Base-by-base conservation (phyloP, 53 echinoderm and acorn worm species). In the Temnopleurus reevesii region DNA sequence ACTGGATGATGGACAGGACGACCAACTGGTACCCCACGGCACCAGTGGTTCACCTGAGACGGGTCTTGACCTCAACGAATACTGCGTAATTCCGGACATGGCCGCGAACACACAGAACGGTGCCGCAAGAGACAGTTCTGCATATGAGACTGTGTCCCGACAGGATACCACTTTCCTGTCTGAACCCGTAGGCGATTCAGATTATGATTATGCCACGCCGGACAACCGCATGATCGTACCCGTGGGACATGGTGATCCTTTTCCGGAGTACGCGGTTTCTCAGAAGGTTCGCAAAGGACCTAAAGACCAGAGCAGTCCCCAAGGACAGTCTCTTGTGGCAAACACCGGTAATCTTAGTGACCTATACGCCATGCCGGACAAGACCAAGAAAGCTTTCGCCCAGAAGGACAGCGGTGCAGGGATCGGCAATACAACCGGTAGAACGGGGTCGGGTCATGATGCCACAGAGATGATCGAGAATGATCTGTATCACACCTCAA, bases 221-320 rank as follows among this genome's bases (percentile, higher is more conserved):
- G 27, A 58, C 58, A n/a, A n/a, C n/a, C n/a, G n/a, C n/a, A n/a
- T n/a, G n/a, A n/a, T n/a, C n/a, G n/a, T n/a, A n/a, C n/a, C n/a
- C n/a, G n/a, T n/a, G n/a, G 63, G 63, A 63, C 33, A 61, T 4
- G 13, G 24, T 25, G 63, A 33, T 13, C 33, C 33, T 33, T 29
- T 63, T 33, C 63, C 63, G 4, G 63, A 63, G 63, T 63, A 63
- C 63, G 63, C 63, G 33, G 63, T 63, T 15, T 63, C 63, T 7
- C 63, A 33, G 63, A 63, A 63, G 30, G 3, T 63, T 17, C 63
- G 63, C 63, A 63, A 63, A 9, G 63, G 17, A 63, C 63, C 34
- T 33, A 63, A 31, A 2, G 30, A 33, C 17, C 34, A 63, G 33
- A 33, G 12, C 4, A 18, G 29, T 63, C 12, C 33, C 18, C 12